Evolutionary conservation across 2,113 vertebrate species (phyloP).

Genomic region (Uria lomvia): DNA sequence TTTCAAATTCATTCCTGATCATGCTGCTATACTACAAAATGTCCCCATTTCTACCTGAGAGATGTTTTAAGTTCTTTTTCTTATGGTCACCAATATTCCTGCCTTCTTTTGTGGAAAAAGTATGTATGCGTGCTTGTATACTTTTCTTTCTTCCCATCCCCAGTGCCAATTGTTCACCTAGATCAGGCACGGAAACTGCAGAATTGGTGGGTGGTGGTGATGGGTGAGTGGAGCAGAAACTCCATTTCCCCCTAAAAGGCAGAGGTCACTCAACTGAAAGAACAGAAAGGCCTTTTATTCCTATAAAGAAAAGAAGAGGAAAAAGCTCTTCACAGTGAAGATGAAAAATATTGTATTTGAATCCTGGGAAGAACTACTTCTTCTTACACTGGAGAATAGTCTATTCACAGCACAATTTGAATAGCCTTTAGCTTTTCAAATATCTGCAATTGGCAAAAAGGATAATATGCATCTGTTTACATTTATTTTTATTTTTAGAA

Average conservation of each 20-base stretch:
- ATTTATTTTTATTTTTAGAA: neutral
- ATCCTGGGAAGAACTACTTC: constrained; percentile 36
- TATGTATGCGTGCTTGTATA: accelerated
- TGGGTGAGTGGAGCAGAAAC: constrained; percentile 64
- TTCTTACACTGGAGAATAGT: neutral
- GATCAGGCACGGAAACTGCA: neutral
- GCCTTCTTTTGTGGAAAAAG: neutral
- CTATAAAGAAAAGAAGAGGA: constrained; percentile 33
- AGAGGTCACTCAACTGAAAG: constrained; percentile 7
- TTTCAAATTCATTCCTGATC: neutral
- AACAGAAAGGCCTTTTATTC: constrained; percentile 54
- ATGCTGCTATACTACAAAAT: neutral
- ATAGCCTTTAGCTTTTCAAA: neutral
- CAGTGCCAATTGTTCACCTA: constrained; percentile 26
- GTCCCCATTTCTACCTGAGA: neutral
- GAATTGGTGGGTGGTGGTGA: constrained; percentile 47
- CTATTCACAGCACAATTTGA: neutral
- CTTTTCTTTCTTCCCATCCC: neutral
- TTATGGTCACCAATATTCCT: neutral
- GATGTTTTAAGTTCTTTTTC: neutral
- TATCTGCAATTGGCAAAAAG: neutral
- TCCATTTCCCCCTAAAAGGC: constrained; percentile 14
- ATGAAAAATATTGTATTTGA: constrained; percentile 60
- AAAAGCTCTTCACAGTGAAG: constrained; percentile 46
- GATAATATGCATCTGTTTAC: neutral